A percentile compares a stretch with the other conserved stretches of the same genome.
These are phyloP conservation scores for Sycophila texana DNA, from an alignment of 2,888 invertebrate genomes.

Conservation along the genomic window DNA sequence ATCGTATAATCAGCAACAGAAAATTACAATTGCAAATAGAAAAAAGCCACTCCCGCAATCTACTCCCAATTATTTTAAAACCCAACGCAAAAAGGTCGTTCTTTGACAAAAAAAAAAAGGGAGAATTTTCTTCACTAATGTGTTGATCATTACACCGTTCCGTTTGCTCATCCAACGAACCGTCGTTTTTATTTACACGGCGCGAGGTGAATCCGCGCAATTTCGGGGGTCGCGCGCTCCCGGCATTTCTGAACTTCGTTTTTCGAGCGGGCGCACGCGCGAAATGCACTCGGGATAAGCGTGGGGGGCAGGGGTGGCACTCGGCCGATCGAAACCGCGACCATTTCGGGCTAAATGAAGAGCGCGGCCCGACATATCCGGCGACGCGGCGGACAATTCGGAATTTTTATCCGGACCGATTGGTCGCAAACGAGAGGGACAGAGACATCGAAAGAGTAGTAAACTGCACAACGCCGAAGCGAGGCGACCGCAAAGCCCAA, in stretches of 20 bases:
- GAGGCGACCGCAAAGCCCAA: conserved; percentile 34
- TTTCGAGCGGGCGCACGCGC: background rate
- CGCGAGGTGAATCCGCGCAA: background rate
- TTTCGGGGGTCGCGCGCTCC: background rate
- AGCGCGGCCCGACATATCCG: background rate
- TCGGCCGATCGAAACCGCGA: conserved; percentile 2
- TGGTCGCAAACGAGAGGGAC: background rate
- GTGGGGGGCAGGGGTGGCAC: background rate
- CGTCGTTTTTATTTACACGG: too few relatives aligned
- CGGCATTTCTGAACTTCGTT: background rate
- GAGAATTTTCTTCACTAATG: too few relatives aligned
- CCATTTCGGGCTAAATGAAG: background rate
- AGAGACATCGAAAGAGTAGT: background rate
- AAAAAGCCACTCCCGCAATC: too few relatives aligned
- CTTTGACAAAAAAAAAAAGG: too few relatives aligned
- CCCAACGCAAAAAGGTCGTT: too few relatives aligned
- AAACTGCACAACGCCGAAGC: background rate
- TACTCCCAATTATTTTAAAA: too few relatives aligned
- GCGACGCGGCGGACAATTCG: conserved; percentile 9
- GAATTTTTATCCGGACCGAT: conserved; percentile 11
- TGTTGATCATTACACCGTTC: too few relatives aligned
- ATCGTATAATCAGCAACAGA: too few relatives aligned
- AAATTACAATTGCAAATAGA: too few relatives aligned
- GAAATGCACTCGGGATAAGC: background rate
- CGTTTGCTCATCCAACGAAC: too few relatives aligned